Base-by-base conservation (phyloP, 2,113 vertebrate species). In the Meles meles region DNA sequence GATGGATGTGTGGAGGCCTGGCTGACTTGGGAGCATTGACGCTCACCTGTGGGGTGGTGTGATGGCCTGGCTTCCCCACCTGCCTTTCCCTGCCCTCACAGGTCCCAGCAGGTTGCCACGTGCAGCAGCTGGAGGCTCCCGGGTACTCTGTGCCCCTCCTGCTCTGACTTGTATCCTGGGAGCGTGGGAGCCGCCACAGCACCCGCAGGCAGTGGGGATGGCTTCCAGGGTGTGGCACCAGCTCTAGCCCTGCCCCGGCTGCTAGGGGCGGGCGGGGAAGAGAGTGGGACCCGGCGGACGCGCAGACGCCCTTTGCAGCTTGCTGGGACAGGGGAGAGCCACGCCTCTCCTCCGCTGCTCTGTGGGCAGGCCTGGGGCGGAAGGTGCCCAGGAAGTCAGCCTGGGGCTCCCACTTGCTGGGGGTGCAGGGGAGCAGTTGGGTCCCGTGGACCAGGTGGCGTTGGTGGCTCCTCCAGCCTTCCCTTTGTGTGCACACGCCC, bases 31-130 rank as follows among this genome's bases (percentile, higher is more conserved):
- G 25, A 29, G 63, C 3, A 0, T 34, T 3, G 29, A 39, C 0
- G 1, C 37, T 90, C 20, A 13, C 2, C 21, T 20, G 3, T 39
- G n/a, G 2, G 59, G n/a, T 21, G 10, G 9, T 11, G 42, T 37
- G 25, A 44, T 8, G n/a, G 21, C 29, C 23, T 65, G 59, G 27
- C 37, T 5, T 3, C n/a, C 37, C 31, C 1, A 8, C 39, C 71
- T 3, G 29, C 61, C 42, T 92, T 47, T 61, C 14, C 23, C 44
- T 20, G 21, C 25, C 61, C 80, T 42, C 55, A 1, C 80, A 74
- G 97, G 88, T 63, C 74, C 76, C 21, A 3, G 82, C 92, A 90
- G 39, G 96, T 39, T 65, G 65, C 85, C 88, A 61, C 74, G 72
- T 88, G 88, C 55, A 8, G 88, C 55, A 8, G 15, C 17, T 17